Evolutionary conservation across 2,888 invertebrate species (phyloP).

Genomic region (Aspidiotus destructor): DNA sequence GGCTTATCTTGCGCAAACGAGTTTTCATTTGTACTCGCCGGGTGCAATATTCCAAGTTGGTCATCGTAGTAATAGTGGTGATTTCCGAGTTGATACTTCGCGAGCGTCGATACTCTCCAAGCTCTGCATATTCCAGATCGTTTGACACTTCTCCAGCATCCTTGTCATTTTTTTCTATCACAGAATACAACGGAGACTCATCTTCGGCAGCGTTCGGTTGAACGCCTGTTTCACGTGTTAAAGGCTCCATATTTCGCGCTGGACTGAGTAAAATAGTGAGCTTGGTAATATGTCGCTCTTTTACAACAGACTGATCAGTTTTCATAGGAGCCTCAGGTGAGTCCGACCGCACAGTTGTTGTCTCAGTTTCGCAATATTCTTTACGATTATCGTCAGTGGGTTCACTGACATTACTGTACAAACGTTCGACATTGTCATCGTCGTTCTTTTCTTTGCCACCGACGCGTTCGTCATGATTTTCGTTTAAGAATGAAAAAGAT

Average conservation of each 20-base stretch:
- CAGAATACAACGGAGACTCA: constrained; percentile 9
- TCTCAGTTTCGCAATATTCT: not conserved
- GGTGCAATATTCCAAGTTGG: constrained; percentile 35
- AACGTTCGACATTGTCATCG: not conserved
- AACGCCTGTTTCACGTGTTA: not conserved
- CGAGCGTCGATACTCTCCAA: constrained; percentile 14
- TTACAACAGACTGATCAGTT: not conserved
- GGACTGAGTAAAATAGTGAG: constrained; percentile 18
- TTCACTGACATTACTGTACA: constrained; percentile 1
- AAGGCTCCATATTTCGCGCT: not conserved
- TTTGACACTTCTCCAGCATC: not conserved
- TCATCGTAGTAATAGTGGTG: not conserved
- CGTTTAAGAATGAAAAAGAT: constrained; percentile 10
- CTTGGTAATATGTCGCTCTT: constrained; percentile 24
- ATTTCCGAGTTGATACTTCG: no score
- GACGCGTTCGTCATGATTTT: not conserved
- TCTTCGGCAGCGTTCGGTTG: not conserved
- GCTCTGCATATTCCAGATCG: constrained; percentile 19
- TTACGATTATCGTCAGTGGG: not conserved
- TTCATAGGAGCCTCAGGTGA: not conserved
- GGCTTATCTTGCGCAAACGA: constrained; percentile 32
- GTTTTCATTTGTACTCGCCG: constrained; percentile 34
- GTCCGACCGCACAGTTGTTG: not conserved
- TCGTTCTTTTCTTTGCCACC: constrained; percentile 3
- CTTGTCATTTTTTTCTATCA: constrained; percentile 6